Evolutionary conservation across 1,140 invertebrate species (phyloP).

Genomic region (Zaprionus tsacasi): DNA sequence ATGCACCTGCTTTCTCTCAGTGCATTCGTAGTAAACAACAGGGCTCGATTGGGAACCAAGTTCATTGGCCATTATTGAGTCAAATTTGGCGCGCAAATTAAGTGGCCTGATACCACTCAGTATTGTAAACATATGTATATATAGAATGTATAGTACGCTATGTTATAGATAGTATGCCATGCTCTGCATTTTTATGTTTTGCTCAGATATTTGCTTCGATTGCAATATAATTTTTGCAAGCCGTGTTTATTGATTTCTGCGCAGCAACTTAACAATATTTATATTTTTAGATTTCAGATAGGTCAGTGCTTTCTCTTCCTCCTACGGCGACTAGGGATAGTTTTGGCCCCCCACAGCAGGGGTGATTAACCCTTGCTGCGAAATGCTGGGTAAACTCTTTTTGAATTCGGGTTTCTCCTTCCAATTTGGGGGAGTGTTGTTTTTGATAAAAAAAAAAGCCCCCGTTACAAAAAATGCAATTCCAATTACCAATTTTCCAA

Average conservation of each 20-base stretch:
- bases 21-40: slow-evolving; percentile 16
- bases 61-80: slow-evolving; percentile 69
- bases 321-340: not conserved
- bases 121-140: not conserved
- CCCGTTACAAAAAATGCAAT: slow-evolving; percentile 25
- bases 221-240: slow-evolving; percentile 37
- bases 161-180: not conserved
- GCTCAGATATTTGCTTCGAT: slow-evolving; percentile 20
- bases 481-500: slow-evolving; percentile 52
- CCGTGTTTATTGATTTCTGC: slow-evolving; percentile 42
- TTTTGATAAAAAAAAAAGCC: slow-evolving; percentile 35
- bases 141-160: slow-evolving; percentile 11
- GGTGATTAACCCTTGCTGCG: slow-evolving; percentile 24
- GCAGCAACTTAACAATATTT: slow-evolving; percentile 57
- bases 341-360: not conserved
- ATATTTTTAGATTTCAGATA: slow-evolving; percentile 67
- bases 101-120: slow-evolving; percentile 20
- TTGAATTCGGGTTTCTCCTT: slow-evolving; percentile 17
- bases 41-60: slow-evolving; percentile 22
- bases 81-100: slow-evolving; percentile 70
- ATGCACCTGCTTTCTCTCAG: not conserved
- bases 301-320: slow-evolving; percentile 63
- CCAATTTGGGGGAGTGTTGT: not conserved
- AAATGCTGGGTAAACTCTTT: slow-evolving; percentile 24
- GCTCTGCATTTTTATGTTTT: slow-evolving; percentile 20